Conservation (phyloP, 1,140 invertebrate genomes). For the Cydia fagiglandana region DNA sequence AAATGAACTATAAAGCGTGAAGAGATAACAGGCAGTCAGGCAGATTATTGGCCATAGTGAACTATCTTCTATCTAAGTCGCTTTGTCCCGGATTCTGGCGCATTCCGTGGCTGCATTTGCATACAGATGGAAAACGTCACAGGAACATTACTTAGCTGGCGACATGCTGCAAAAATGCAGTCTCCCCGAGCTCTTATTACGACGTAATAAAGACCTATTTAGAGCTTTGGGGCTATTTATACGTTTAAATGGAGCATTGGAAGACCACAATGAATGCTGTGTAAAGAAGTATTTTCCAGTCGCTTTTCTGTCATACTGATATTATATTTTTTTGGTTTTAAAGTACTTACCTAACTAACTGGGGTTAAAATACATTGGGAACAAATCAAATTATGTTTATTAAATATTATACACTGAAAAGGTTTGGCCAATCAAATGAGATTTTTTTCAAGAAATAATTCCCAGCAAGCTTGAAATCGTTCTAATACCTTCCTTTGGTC, state of each 20-base stretch:
- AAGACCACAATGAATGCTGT: neutral
- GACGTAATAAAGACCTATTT: neutral
- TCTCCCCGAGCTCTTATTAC: neutral
- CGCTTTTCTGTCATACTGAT: neutral
- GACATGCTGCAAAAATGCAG: conserved; percentile 33
- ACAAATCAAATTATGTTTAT: too few species aligned
- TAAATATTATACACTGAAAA: too few species aligned
- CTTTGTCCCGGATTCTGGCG: neutral
- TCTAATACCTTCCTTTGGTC: too few species aligned
- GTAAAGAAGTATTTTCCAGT: neutral
- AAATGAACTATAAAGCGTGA: too few species aligned
- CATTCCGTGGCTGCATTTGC: conserved; percentile 53
- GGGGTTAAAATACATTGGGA: neutral
- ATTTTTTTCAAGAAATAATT: too few species aligned
- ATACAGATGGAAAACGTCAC: conserved; percentile 66
- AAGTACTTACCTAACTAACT: too few species aligned
- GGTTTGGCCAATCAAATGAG: too few species aligned
- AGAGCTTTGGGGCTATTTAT: neutral
- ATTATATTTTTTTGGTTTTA: too few species aligned
- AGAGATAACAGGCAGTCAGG: too few species aligned
- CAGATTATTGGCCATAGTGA: neutral
- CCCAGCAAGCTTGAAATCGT: too few species aligned
- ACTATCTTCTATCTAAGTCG: neutral
- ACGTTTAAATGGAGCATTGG: neutral
- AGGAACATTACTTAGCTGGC: conserved; percentile 53